Evolutionary conservation across 2,113 vertebrate species (phyloP).

Genomic region (Melanocharis versteri): DNA sequence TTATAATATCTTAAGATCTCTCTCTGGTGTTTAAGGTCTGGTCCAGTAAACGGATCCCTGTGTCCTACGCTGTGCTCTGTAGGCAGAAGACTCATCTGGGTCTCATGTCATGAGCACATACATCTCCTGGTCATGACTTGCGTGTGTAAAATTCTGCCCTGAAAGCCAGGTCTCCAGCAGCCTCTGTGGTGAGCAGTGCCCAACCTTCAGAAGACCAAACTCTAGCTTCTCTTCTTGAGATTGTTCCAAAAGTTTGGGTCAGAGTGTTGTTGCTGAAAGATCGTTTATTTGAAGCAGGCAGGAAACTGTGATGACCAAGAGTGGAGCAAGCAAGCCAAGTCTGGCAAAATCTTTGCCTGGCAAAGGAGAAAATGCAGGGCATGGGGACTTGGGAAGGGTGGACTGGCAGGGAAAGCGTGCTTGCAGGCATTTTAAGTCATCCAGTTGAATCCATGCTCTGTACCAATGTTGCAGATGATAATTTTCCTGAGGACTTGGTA

Average conservation of each 20-base stretch:
- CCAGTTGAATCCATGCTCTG: not conserved
- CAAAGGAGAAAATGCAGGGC: not conserved
- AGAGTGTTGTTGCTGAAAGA: not conserved
- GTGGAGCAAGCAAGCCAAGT: not conserved
- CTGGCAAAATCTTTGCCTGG: not conserved
- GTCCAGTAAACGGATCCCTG: not conserved
- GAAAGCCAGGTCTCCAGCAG: not conserved
- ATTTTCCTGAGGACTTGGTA: not conserved
- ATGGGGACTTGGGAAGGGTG: not conserved
- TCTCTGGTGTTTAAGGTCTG: not conserved
- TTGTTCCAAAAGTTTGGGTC: not conserved
- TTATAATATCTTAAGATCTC: not conserved
- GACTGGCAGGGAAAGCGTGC: not conserved
- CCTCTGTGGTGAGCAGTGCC: not conserved
- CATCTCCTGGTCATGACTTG: not conserved
- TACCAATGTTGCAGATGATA: not conserved
- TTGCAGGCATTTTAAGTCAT: not conserved
- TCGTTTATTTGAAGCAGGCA: not conserved
- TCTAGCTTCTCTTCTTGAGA: not conserved
- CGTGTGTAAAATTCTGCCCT: not conserved
- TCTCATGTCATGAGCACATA: not conserved
- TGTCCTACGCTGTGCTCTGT: fast-evolving
- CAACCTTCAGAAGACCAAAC: not conserved
- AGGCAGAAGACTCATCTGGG: not conserved
- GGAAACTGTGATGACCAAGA: not conserved